Conservation (phyloP, 2,888 invertebrate genomes). For the Caenorhabditis virilis region DNA sequence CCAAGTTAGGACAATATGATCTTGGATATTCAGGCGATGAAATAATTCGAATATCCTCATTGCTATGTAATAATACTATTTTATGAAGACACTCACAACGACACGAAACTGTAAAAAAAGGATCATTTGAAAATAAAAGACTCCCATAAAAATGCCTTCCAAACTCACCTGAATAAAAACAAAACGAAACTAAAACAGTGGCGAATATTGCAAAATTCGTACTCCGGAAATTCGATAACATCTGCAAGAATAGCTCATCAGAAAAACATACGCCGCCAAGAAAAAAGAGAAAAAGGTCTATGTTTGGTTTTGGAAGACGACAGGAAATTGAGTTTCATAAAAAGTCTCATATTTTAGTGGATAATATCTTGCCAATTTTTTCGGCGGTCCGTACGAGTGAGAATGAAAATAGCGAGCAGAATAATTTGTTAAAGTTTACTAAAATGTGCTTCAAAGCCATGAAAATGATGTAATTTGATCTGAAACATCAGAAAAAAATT, state of each 20-base stretch:
- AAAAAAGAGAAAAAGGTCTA: background rate
- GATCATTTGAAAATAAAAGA: background rate
- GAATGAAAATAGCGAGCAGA: too few species aligned
- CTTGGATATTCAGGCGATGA: slow-evolving; percentile 45
- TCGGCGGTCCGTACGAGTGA: too few species aligned
- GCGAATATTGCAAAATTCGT: too few species aligned
- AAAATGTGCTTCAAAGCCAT: too few species aligned
- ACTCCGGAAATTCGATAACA: too few species aligned
- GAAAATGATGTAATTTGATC: too few species aligned
- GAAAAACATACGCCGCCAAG: background rate
- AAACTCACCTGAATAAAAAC: too few species aligned
- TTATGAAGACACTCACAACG: slow-evolving; percentile 30
- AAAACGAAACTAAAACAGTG: too few species aligned
- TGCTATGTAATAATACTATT: slow-evolving; percentile 28
- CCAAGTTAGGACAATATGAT: slow-evolving; percentile 33
- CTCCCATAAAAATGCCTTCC: too few species aligned
- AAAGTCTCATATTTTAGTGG: too few species aligned
- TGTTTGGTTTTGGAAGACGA: background rate
- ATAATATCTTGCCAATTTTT: background rate
- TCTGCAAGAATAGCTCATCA: background rate
- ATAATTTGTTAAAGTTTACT: too few species aligned
- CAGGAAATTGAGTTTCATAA: slow-evolving; percentile 7
- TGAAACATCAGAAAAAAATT: too few species aligned
- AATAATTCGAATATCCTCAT: slow-evolving; percentile 34
- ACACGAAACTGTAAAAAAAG: background rate